A percentile compares a stretch with the other conserved stretches of the same genome.
These are phyloP conservation scores for Agriotes lineatus DNA, from an alignment of 2,888 invertebrate genomes.

Conservation along the genomic window DNA sequence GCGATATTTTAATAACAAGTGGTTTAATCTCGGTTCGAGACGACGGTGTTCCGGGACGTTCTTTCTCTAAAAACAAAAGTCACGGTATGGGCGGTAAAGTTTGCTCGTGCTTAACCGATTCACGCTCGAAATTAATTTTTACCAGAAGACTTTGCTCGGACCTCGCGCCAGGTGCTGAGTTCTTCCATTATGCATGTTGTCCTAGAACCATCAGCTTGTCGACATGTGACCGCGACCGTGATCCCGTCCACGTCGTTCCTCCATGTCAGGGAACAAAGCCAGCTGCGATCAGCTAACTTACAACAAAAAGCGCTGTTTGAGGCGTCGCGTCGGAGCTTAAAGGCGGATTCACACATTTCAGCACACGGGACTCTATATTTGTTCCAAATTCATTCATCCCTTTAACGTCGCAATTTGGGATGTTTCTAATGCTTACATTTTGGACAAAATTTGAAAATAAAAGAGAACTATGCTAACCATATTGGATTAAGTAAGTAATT, in stretches of 20 bases:
- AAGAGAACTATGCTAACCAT: no score
- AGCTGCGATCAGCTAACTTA: conserved; percentile 36
- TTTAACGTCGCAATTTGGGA: no score
- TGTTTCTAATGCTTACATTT: no score
- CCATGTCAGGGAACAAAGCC: conserved; percentile 30
- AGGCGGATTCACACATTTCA: conserved; percentile 26
- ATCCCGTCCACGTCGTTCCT: conserved; percentile 24
- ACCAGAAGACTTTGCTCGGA: conserved; percentile 9
- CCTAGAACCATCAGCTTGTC: conserved; percentile 28
- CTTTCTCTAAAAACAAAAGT: no score
- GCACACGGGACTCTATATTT: conserved; percentile 18
- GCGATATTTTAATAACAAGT: no score
- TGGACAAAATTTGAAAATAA: no score
- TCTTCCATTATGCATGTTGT: conserved; percentile 38
- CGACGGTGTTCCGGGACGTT: no score
- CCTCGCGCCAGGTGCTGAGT: conserved; percentile 22
- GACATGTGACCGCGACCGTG: conserved; percentile 31
- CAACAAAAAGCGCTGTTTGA: conserved; percentile 28
- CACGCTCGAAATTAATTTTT: conserved; percentile 21
- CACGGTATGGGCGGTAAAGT: background rate
- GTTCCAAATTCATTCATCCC: conserved; percentile 4
- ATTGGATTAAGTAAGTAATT: no score
- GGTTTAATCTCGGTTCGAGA: no score
- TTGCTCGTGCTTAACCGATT: background rate
- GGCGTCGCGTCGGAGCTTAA: conserved; percentile 6